A percentile compares a stretch with the other conserved stretches of the same genome.
phyloP scores from a whole-genome alignment of 2,888 invertebrate genomes.

The Bugula neritina region DNA sequence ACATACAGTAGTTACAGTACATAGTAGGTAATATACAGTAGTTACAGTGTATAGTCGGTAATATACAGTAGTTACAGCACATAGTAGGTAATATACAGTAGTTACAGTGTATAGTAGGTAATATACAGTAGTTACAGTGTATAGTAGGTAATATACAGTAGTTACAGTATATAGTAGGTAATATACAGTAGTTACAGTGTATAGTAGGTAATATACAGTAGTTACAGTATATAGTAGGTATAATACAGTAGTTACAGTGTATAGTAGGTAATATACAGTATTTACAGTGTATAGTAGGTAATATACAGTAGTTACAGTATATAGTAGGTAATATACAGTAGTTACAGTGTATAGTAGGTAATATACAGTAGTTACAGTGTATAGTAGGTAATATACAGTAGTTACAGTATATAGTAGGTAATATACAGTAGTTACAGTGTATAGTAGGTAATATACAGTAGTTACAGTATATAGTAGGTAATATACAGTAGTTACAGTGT shows the following conservation, averaged over 20 bases:
- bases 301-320: not conserved
- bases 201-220: too few relatives aligned
- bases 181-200: too few relatives aligned
- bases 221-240: too few relatives aligned
- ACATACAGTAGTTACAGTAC: not conserved
- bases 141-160: too few relatives aligned
- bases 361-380: not conserved
- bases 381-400: too few relatives aligned
- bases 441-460: too few relatives aligned
- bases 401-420: too few relatives aligned
- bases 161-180: too few relatives aligned
- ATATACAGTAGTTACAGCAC: not conserved
- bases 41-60: not conserved
- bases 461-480: too few relatives aligned
- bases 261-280: not conserved
- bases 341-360: not conserved
- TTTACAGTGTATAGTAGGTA: not conserved
- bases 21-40: not conserved
- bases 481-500: too few relatives aligned
- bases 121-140: too few relatives aligned
- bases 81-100: not conserved
- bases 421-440: too few relatives aligned
- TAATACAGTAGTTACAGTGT: conserved; percentile 35
- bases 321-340: not conserved
- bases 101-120: not conserved